A percentile compares a stretch with the other conserved stretches of the same genome.
Conservation (phyloP, 1,140 invertebrate genomes). For the Contarinia nasturtii region DNA sequence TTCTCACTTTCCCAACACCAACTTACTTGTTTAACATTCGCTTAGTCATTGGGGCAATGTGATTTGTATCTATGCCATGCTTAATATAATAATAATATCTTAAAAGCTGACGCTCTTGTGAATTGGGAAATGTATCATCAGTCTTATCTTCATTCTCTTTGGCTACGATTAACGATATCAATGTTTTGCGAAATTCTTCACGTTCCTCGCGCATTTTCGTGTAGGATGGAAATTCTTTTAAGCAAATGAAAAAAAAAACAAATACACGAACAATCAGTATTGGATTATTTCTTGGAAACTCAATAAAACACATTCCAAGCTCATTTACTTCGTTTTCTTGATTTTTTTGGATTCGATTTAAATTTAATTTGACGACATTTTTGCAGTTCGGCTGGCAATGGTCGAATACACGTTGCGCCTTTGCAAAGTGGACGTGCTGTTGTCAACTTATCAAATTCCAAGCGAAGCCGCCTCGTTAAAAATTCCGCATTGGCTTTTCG, state of each 20-base stretch:
- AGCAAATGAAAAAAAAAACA: background rate
- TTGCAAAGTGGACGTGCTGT: too few relatives aligned
- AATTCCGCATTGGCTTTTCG: too few relatives aligned
- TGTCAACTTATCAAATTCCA: too few relatives aligned
- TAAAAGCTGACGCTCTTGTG: conserved; percentile 45
- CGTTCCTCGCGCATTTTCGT: conserved; percentile 48
- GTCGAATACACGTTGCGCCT: too few relatives aligned
- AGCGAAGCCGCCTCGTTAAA: too few relatives aligned
- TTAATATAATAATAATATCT: conserved; percentile 81
- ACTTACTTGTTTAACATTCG: conserved; percentile 33
- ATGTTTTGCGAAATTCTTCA: conserved; percentile 59
- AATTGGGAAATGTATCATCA: conserved; percentile 27
- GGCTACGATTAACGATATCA: conserved; percentile 51
- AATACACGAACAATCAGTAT: too few relatives aligned
- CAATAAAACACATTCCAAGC: too few relatives aligned
- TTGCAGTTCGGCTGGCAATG: too few relatives aligned
- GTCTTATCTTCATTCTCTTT: conserved; percentile 23
- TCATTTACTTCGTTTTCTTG: too few relatives aligned
- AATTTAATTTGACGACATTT: too few relatives aligned
- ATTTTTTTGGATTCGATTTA: too few relatives aligned
- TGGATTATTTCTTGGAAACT: background rate
- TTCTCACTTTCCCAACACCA: conserved; percentile 10
- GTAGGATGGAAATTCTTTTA: conserved; percentile 35
- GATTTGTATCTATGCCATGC: conserved; percentile 69
- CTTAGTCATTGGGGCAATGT: conserved; percentile 58